Base-by-base conservation (phyloP, 2,888 invertebrate genomes). In the Cephus spinipes region DNA sequence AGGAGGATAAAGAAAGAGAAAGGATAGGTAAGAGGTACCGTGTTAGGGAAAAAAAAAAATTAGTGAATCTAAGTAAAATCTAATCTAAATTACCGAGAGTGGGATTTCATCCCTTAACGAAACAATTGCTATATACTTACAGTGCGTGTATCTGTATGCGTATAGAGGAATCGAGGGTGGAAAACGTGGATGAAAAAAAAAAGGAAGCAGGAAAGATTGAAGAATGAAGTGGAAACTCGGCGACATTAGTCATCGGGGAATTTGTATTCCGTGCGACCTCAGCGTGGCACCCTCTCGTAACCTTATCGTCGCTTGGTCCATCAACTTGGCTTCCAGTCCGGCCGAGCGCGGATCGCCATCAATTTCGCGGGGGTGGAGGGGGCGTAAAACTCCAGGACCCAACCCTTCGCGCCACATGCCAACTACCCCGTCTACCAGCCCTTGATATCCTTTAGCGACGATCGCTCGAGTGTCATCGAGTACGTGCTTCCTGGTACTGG, bases 261-360 rank as follows among this genome's bases (percentile, higher is more conserved):
- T 89, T 87, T 87, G 87, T 89, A 88, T 88, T 87, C 88, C 82
- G 83, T 81, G 73, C 40, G 36, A 40, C 71, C 12, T 12, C 71
- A 71, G 71, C 32, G 32, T 84, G 84, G 87, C 86, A 84, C 85
- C 84, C 85, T 83, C 81, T 83, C 83, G 85, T 85, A 85, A 86
- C 87, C 87, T 88, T 88, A 89, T 89, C 88, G 86, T 83, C 83
- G 81, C 83, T 87, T 87, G 87, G 89, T 87, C 87, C 87, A 88
- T 89, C 89, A 87, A 87, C 86, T 87, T 86, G 87, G 85, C 87
- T 87, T 84, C 74, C 83, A 79, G 85, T 84, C 83, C 84, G 84
- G 82, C 85, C 84, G 83, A 78, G 83, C 84, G 83, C 84, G 80
- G 83, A 83, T 84, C 81, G 83, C 81, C 87, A 89, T 89, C 88